phyloP scores from a whole-genome alignment of 2,113 vertebrate genomes.

The Cyprinodon variegatus region DNA sequence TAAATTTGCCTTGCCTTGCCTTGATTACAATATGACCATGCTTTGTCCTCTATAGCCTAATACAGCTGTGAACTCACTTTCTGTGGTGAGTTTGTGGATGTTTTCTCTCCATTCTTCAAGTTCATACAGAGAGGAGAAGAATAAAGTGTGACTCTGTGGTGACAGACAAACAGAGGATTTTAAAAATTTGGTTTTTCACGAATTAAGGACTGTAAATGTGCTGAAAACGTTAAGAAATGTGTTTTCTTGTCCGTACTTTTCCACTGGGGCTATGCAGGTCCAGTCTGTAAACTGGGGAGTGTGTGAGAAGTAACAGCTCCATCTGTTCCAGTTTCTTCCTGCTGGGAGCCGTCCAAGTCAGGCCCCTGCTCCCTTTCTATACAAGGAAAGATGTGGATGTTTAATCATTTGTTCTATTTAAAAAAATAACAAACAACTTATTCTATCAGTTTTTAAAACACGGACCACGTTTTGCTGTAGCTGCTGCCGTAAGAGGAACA shows the following conservation, averaged over 20 bases:
- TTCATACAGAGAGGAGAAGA: constrained; percentile 73
- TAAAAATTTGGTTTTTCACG: not conserved
- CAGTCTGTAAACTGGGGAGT: constrained; percentile 64
- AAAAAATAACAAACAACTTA: not conserved
- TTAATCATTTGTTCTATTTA: not conserved
- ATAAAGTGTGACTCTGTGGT: constrained; percentile 72
- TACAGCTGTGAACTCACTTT: constrained; percentile 65
- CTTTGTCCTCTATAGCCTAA: not conserved
- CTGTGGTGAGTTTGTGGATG: constrained; percentile 68
- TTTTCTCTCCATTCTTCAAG: constrained; percentile 78
- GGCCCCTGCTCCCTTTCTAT: constrained; percentile 55
- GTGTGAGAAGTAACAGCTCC: constrained; percentile 76
- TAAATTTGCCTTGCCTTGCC: too few relatives aligned
- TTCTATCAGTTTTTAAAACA: not conserved
- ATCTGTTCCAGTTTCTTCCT: constrained; percentile 76
- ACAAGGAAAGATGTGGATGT: constrained; percentile 26
- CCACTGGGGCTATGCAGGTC: constrained; percentile 77
- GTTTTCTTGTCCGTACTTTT: constrained; percentile 60
- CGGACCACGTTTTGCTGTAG: constrained; percentile 63
- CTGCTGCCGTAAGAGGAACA: constrained; percentile 68
- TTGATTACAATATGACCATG: not conserved
- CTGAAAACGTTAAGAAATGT: not conserved
- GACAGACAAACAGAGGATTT: not conserved
- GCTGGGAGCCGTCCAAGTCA: constrained; percentile 36
- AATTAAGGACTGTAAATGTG: not conserved